phyloP scores from a whole-genome alignment of 2,797 vertebrate genomes.

The Etheostoma perlongum region DNA sequence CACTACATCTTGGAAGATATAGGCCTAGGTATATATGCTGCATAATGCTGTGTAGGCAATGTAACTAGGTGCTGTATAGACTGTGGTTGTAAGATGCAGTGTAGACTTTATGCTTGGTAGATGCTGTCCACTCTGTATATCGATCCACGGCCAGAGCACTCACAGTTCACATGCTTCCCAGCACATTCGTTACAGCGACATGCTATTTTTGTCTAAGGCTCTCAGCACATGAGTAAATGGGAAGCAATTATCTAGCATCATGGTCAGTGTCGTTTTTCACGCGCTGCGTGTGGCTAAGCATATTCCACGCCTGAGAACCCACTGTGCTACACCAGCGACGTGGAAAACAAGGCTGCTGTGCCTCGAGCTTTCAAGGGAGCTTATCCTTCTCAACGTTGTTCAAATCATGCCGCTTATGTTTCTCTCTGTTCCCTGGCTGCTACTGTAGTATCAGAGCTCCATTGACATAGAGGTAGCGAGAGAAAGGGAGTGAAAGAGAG shows the following conservation, averaged over 20 bases:
- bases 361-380: conserved; percentile 73
- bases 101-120: conserved; percentile 61
- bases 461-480: conserved; percentile 68
- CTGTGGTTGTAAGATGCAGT: conserved; percentile 60
- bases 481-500: conserved; percentile 65
- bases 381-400: conserved; percentile 72
- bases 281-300: conserved; percentile 80
- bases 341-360: conserved; percentile 73
- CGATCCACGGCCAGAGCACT: conserved; percentile 78
- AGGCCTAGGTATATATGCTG: conserved; percentile 18
- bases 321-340: conserved; percentile 66
- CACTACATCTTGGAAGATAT: conserved; percentile 36
- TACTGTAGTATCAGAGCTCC: conserved; percentile 74
- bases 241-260: conserved; percentile 89
- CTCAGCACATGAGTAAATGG: conserved; percentile 83
- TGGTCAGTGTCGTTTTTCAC: conserved; percentile 85
- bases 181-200: conserved; percentile 78
- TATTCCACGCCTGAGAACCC: conserved; percentile 78
- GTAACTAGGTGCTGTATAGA: conserved; percentile 52
- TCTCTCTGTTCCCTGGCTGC: conserved; percentile 62
- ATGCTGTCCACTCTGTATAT: conserved; percentile 75
- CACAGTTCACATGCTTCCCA: conserved; percentile 77
- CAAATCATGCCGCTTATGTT: conserved; percentile 75
- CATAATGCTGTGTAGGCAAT: conserved; percentile 26
- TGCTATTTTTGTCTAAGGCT: conserved; percentile 86